Evolutionary conservation across 2,113 vertebrate genomes (phyloP), one percentile per base, ranked within the genome.

Genomic region (Regulus satrapa): DNA sequence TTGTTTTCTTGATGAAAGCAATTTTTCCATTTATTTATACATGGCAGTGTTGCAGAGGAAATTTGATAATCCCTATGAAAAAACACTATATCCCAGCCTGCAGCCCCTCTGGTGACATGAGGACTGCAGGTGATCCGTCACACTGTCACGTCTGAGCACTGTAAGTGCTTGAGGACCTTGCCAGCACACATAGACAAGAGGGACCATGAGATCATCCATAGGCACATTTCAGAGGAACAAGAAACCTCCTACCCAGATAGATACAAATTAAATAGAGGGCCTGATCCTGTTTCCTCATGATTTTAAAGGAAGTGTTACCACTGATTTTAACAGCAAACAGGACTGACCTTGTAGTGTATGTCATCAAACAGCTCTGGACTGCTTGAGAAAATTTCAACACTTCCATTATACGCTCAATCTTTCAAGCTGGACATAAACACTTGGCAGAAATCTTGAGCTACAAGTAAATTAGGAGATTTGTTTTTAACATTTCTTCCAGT

Each of bases 361-460:
- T 78, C 89, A 85, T 85, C 69, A 75, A 86, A 78, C 58, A 94
- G 56, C 61, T 81, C 64, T 1, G 8, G 32, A 59, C 51, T 83
- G 55, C 94, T 71, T 80, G 64, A 67, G 67, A 77, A 54, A 74
- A 49, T 91, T 89, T 96, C 78, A 94, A 38, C 88, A 74, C 71
- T 94, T 95, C 77, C 75, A 93, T 94, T 94, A 63, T 66, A 75
- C 0, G 4, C 43, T 62, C 67, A 76, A 18, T 92, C 80, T 94
- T 95, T 96, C 94, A 95, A 82, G 81, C 29, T 67, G 77, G 80
- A 76, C 75, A 54, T 92, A 96, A 96, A 91, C 90, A 61, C 83
- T 97, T 95, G 95, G 94, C 80, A 96, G 82, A 91, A 94, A 46
- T 62, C 32, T 85, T 45, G 76, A 41, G 56, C 71, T 94, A 62